Percentiles rank a stretch among this genome's conserved stretches.
These are phyloP conservation scores for Toxotes chatareus DNA, from an alignment of 2,113 vertebrate species.

Conservation along the genomic window DNA sequence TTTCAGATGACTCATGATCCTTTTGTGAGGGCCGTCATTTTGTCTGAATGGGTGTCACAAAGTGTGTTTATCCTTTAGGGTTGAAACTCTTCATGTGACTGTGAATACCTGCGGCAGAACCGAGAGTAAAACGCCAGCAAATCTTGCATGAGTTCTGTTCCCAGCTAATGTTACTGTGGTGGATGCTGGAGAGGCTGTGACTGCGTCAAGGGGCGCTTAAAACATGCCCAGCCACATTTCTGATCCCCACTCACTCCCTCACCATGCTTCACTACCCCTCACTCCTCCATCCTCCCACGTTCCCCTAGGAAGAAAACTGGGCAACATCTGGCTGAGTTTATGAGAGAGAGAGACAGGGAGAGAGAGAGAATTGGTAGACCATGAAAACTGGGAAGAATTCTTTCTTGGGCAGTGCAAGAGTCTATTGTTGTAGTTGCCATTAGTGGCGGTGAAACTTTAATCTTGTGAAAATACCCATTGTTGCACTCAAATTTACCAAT, in stretches of 20 bases:
- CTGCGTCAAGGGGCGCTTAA: conserved; percentile 70
- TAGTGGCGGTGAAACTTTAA: conserved; percentile 66
- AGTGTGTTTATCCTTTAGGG: not conserved
- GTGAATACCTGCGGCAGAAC: conserved; percentile 21
- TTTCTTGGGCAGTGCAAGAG: conserved; percentile 67
- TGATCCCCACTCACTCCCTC: conserved; percentile 58
- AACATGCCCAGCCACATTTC: conserved; percentile 77
- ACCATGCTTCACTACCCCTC: conserved; percentile 55
- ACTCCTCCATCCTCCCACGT: conserved; percentile 46
- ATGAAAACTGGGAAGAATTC: conserved; percentile 78
- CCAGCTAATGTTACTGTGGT: conserved; percentile 57
- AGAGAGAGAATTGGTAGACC: conserved; percentile 76
- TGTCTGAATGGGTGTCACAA: not conserved
- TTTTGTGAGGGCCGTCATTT: not conserved
- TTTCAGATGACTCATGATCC: not conserved
- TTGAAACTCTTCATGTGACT: not conserved
- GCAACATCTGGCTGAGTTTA: conserved; percentile 88
- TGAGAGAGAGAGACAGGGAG: conserved; percentile 49
- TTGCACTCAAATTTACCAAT: conserved; percentile 57
- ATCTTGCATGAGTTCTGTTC: conserved; percentile 19
- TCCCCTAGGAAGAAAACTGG: conserved; percentile 81
- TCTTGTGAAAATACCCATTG: conserved; percentile 70
- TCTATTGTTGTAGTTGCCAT: conserved; percentile 75
- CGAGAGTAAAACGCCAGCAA: conserved; percentile 33
- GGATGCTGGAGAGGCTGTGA: conserved; percentile 59